Evolutionary conservation across 2,888 invertebrate genomes (phyloP), one percentile per base, ranked within the genome.

Genomic region (Lathronympha strigana): DNA sequence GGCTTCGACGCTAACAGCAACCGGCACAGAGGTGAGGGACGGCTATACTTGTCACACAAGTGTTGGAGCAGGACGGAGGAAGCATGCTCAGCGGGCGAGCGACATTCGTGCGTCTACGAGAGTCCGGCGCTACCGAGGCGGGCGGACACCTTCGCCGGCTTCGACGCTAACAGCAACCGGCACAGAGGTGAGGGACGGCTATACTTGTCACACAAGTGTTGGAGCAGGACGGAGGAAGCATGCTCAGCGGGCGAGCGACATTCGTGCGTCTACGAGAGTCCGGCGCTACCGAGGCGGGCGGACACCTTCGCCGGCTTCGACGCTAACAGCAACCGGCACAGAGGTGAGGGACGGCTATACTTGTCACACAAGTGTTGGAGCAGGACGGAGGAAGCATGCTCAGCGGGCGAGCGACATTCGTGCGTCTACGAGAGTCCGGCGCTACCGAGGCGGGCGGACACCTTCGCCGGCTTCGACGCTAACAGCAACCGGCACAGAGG

Each of bases 281-380:
- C 97, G 15, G 95, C 96, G 38, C 87, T 98, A 68, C 98, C 98
- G 17, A 96, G 98, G 75, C 93, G 98, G 31, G 98, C 98, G 0
- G 98, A 98, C 90, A 98, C 98, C 3, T 99, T 98, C 88, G 98
- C 98, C 1, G 98, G 98, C 9, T 98, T 98, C 81, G 98, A 98
- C 88, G 87, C 84, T 0, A 76, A 67, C 49, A 28, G 45, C 62
- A 33, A 15, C 21, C 70, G 82, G 5, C 89, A 86, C 25, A 76
- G 87, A 71, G 88, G 87, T 84, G 49, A 21, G 45, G 6, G 13
- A 23, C 23, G 6, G 45, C 45, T 13, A 8, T n/a, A 45, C 1
- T 1, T 21, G 21, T 13, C 1, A 8, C 21, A 4, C 8, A n/a
- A n/a, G 45, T 21, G 23, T 23, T 13, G 4, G 6, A 45, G 15